A percentile compares a stretch with the other conserved stretches of the same genome.
Evolutionary conservation across 2,888 invertebrate genomes (phyloP).

Genomic region (Cotesia congregata): DNA sequence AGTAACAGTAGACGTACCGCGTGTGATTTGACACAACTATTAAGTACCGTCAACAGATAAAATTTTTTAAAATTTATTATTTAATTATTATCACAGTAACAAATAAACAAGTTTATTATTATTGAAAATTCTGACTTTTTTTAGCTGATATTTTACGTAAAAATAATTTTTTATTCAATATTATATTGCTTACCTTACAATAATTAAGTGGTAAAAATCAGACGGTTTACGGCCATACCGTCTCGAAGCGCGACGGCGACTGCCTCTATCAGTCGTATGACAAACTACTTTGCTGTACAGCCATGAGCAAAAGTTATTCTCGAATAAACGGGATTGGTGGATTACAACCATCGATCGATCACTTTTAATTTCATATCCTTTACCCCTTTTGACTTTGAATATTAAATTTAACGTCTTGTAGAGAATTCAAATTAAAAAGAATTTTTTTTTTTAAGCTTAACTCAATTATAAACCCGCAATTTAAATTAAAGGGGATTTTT

Average conservation of each 20-base stretch:
- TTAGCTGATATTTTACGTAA: not conserved
- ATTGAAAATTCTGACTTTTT: not conserved
- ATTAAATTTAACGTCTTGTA: not conserved
- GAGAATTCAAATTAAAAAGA: constrained; percentile 12
- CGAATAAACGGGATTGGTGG: constrained; percentile 25
- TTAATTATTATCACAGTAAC: not conserved
- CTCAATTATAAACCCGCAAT: too few species aligned
- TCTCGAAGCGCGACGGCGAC: constrained; percentile 63
- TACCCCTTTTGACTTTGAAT: constrained; percentile 16
- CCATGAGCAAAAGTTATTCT: constrained; percentile 50
- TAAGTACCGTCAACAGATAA: not conserved
- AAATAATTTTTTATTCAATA: not conserved
- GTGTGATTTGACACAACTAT: constrained; percentile 26
- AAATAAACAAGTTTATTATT: not conserved
- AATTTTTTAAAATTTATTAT: not conserved
- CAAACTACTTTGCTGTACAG: constrained; percentile 61
- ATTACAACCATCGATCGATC: constrained; percentile 27
- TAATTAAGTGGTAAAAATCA: constrained; percentile 54
- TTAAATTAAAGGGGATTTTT: not conserved
- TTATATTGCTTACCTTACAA: constrained; percentile 9
- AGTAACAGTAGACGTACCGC: constrained; percentile 6
- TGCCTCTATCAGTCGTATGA: constrained; percentile 61
- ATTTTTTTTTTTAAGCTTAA: not conserved
- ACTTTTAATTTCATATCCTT: constrained; percentile 27
- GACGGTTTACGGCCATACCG: constrained; percentile 62